These are phyloP conservation scores for Hydrozoanthus tunicans DNA, from an alignment of 64 coral and sea anemone genomes.

Conservation along the genomic window DNA sequence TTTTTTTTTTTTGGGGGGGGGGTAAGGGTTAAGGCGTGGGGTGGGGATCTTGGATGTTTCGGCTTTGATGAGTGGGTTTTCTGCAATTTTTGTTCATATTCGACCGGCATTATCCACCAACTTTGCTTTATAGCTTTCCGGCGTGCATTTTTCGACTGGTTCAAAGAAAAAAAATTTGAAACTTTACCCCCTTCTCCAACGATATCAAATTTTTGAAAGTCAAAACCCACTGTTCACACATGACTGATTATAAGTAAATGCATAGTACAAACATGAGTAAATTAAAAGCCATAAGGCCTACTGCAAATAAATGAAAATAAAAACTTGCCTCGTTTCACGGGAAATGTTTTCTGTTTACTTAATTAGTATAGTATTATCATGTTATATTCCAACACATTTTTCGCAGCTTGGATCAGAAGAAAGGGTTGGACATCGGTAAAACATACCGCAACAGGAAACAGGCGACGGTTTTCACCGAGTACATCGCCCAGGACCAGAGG, in stretches of 20 bases:
- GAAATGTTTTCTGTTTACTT: neutral
- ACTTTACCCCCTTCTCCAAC: too few species aligned
- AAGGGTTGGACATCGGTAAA: too few species aligned
- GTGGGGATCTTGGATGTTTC: too few species aligned
- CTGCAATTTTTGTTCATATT: too few species aligned
- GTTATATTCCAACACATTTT: slow-evolving; percentile 18
- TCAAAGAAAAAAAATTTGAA: too few species aligned
- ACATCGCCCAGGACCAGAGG: slow-evolving; percentile 17
- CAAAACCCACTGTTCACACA: slow-evolving; percentile 16
- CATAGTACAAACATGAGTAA: slow-evolving; percentile 1
- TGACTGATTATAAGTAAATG: neutral
- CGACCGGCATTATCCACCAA: too few species aligned
- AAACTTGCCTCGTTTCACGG: too few species aligned
- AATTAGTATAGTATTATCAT: slow-evolving; percentile 18
- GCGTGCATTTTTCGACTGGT: too few species aligned
- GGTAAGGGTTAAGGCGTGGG: too few species aligned
- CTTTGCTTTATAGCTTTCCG: too few species aligned
- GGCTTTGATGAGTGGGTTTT: too few species aligned
- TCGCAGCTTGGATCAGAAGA: slow-evolving; percentile 22
- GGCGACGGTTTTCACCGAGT: slow-evolving; percentile 3
- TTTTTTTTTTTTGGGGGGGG: too few species aligned
- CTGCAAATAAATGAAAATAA: slow-evolving; percentile 24
- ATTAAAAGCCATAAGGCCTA: slow-evolving; percentile 23
- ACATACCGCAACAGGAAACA: slow-evolving; percentile 4
- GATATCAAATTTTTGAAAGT: neutral